phyloP scores from a whole-genome alignment of 92 coral and sea anemone species.

The Epizoanthus ramosus region DNA sequence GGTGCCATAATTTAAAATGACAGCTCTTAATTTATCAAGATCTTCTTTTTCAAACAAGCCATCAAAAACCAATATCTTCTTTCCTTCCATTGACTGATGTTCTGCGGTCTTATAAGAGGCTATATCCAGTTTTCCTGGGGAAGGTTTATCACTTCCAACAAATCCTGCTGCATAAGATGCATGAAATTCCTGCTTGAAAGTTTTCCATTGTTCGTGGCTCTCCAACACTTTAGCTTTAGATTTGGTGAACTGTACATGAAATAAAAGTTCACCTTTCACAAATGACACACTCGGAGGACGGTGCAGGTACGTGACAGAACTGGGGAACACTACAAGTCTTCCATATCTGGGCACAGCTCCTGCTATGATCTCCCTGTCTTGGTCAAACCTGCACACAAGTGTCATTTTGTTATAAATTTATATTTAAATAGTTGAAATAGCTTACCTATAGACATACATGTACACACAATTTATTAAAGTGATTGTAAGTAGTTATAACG shows the following conservation, averaged over 20 bases:
- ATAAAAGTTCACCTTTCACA: slow-evolving; percentile 72
- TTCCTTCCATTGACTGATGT: slow-evolving; percentile 68
- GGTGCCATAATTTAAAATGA: slow-evolving; percentile 81
- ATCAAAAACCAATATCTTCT: slow-evolving; percentile 88
- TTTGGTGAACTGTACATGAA: slow-evolving; percentile 88
- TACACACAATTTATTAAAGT: too few relatives aligned
- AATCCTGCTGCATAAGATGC: slow-evolving; percentile 67
- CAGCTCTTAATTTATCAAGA: slow-evolving; percentile 78
- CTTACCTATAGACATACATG: too few relatives aligned
- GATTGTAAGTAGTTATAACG: too few relatives aligned
- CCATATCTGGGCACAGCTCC: slow-evolving; percentile 93
- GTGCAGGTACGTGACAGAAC: slow-evolving; percentile 80
- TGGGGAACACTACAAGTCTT: slow-evolving; percentile 82
- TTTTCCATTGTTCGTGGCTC: slow-evolving; percentile 54
- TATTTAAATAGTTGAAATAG: too few relatives aligned
- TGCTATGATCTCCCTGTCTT: slow-evolving; percentile 83
- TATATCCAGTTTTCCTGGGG: slow-evolving; percentile 54
- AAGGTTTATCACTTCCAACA: slow-evolving; percentile 63
- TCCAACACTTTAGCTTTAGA: slow-evolving; percentile 72
- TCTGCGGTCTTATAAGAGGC: slow-evolving; percentile 57
- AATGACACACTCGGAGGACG: slow-evolving; percentile 94
- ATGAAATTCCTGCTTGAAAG: slow-evolving; percentile 49
- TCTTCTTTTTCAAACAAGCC: slow-evolving; percentile 85
- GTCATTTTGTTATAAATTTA: background rate
- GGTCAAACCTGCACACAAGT: slow-evolving; percentile 68